Percentiles rank a stretch among this genome's conserved stretches.
Evolutionary conservation across 2,888 invertebrate genomes (phyloP).

Genomic region (Tetragnatha montana): DNA sequence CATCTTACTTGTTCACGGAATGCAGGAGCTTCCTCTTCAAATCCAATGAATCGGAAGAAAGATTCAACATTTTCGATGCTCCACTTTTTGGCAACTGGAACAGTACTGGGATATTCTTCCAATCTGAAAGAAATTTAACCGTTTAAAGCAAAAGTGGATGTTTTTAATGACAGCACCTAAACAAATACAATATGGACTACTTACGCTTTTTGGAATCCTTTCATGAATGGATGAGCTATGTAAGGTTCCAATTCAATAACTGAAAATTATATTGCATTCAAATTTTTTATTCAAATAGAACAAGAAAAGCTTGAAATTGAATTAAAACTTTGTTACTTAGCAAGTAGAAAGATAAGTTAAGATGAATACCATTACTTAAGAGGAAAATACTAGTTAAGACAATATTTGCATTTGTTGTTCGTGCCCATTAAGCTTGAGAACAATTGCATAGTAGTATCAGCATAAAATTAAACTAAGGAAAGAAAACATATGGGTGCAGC

Average conservation of each 20-base stretch:
- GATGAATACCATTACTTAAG: no score
- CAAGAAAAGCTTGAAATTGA: background rate
- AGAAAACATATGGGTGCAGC: no score
- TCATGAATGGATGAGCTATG: constrained; percentile 9
- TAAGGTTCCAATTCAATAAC: constrained; percentile 14
- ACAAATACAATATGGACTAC: background rate
- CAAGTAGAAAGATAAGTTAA: no score
- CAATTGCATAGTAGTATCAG: no score
- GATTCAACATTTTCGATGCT: constrained; percentile 87
- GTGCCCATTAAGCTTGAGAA: no score
- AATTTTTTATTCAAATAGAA: background rate
- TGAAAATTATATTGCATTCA: background rate
- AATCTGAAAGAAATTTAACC: constrained; percentile 15
- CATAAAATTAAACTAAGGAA: no score
- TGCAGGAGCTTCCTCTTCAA: constrained; percentile 84
- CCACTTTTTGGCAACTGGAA: constrained; percentile 90
- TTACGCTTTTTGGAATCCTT: constrained; percentile 53
- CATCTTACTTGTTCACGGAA: constrained; percentile 86
- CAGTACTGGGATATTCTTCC: constrained; percentile 61
- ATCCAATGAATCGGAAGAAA: constrained; percentile 85
- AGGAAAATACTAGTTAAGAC: no score
- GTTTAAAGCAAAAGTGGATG: background rate
- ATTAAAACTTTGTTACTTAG: background rate
- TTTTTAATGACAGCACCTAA: background rate
- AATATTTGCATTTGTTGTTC: no score